Evolutionary conservation across 2,113 vertebrate species (phyloP).

Genomic region (Gasterosteus nipponicus): DNA sequence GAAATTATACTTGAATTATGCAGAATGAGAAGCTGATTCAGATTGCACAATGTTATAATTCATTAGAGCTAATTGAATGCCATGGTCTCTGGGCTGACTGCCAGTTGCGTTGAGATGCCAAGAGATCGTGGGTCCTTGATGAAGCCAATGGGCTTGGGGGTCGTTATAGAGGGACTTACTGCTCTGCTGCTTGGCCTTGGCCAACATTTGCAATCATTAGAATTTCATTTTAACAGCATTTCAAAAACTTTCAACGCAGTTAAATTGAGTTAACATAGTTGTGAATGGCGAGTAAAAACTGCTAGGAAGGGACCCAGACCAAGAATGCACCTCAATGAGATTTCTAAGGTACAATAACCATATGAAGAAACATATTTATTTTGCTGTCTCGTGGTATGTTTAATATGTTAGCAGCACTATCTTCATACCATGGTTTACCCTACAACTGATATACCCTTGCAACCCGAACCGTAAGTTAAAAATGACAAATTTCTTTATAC

Average conservation of each 20-base stretch:
- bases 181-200: slow-evolving; percentile 55
- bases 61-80: slow-evolving; percentile 72
- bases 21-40: slow-evolving; percentile 70
- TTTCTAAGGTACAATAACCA: not conserved
- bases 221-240: slow-evolving; percentile 43
- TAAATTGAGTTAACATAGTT: not conserved
- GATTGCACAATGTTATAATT: slow-evolving; percentile 76
- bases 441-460: too few relatives aligned
- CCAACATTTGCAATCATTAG: slow-evolving; percentile 50
- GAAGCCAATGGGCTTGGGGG: slow-evolving; percentile 19
- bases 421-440: too few relatives aligned
- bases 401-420: not conserved
- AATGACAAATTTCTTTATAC: not conserved
- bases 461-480: not conserved
- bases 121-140: slow-evolving; percentile 65
- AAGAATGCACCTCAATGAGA: not conserved
- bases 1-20: slow-evolving; percentile 71
- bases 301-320: not conserved
- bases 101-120: slow-evolving; percentile 69
- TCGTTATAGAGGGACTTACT: slow-evolving; percentile 44
- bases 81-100: slow-evolving; percentile 67
- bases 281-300: not conserved
- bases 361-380: not conserved
- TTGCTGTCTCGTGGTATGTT: not conserved
- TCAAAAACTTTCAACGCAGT: slow-evolving; percentile 6